phyloP scores from a whole-genome alignment of 2,888 invertebrate species.

The Blera fallax region DNA sequence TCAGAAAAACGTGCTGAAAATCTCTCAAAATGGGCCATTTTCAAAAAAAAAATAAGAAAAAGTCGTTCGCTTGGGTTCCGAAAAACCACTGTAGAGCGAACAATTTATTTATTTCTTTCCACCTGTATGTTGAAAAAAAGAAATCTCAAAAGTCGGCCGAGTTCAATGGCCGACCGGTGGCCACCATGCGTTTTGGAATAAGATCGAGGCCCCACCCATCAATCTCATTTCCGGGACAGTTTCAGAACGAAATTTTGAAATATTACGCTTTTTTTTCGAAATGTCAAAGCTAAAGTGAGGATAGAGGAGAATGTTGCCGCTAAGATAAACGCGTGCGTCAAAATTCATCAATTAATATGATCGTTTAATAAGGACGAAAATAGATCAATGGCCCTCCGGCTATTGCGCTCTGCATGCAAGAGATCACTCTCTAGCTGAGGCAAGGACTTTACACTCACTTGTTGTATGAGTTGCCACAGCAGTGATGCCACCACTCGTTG shows the following conservation, averaged over 20 bases:
- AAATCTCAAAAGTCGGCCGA: constrained; percentile 46
- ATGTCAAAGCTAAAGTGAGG: constrained; percentile 22
- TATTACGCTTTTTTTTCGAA: constrained; percentile 4
- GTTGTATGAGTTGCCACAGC: constrained; percentile 64
- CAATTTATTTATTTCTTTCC: constrained; percentile 16
- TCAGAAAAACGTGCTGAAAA: background rate
- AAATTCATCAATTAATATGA: constrained; percentile 48
- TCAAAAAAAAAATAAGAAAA: too few species aligned
- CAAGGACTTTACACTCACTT: constrained; percentile 70
- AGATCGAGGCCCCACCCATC: constrained; percentile 37
- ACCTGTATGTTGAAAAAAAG: constrained; percentile 55
- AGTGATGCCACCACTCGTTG: constrained; percentile 62
- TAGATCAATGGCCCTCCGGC: constrained; percentile 58
- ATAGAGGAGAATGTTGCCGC: background rate
- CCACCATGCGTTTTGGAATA: constrained; percentile 50
- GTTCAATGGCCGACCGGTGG: constrained; percentile 62
- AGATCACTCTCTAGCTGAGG: constrained; percentile 23
- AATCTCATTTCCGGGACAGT: constrained; percentile 66
- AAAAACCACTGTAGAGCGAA: constrained; percentile 46
- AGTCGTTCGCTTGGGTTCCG: background rate
- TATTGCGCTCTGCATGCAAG: constrained; percentile 14
- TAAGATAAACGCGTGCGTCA: constrained; percentile 57
- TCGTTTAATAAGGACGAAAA: constrained; percentile 63
- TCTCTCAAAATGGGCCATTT: background rate
- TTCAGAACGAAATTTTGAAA: constrained; percentile 52